These are phyloP conservation scores for Rhynchomys soricoides DNA, from an alignment of 2,113 vertebrate genomes.

Conservation along the genomic window DNA sequence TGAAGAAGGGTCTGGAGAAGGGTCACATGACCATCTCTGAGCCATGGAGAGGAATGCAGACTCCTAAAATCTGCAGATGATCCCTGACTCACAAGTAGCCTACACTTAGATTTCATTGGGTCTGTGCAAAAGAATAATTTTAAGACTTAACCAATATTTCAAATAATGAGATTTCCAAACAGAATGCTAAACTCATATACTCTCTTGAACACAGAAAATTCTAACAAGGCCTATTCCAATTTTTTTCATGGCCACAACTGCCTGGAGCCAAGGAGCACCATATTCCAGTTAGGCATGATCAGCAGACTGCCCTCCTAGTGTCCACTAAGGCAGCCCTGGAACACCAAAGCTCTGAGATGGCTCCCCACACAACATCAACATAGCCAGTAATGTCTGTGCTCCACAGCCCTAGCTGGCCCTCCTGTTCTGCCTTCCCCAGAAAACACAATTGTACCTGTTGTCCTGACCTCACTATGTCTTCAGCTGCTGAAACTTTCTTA, in stretches of 20 bases:
- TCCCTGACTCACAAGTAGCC: not conserved
- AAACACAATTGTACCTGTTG: not conserved
- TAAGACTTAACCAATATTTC: not conserved
- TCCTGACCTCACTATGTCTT: not conserved
- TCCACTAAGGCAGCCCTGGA: not conserved
- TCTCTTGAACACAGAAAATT: constrained; percentile 5
- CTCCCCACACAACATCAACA: not conserved
- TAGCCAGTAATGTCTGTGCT: not conserved
- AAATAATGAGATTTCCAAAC: not conserved
- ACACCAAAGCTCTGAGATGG: not conserved
- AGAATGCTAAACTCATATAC: not conserved
- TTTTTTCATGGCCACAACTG: not conserved
- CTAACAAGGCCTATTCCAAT: not conserved
- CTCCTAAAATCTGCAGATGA: constrained; percentile 4
- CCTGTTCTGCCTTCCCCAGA: not conserved
- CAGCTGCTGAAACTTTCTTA: not conserved
- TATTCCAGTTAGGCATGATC: not conserved
- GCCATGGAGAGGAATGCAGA: not conserved
- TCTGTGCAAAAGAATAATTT: not conserved
- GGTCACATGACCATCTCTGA: not conserved
- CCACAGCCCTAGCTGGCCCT: not conserved
- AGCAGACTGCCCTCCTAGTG: not conserved
- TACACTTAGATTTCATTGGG: not conserved
- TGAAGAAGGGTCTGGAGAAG: not conserved
- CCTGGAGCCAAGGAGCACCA: not conserved